Evolutionary conservation across 2,888 invertebrate species (phyloP).

Genomic region (Eilema depressum): DNA sequence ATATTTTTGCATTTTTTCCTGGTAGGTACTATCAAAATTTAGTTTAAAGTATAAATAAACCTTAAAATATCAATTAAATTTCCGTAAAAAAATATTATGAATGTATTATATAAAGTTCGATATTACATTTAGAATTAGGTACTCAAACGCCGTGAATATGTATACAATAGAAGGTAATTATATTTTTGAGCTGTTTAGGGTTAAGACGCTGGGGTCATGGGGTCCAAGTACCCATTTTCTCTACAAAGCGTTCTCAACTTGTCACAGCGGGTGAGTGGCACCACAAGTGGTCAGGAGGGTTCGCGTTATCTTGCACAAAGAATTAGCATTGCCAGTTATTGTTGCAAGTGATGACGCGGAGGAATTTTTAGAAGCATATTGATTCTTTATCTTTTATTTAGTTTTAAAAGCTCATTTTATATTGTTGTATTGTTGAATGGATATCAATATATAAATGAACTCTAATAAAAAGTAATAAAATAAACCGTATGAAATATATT

Average conservation of each 20-base stretch:
- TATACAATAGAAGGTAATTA: not conserved
- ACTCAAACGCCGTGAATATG: not conserved
- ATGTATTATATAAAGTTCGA: not conserved
- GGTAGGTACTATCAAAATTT: too few relatives aligned
- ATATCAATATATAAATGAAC: not conserved
- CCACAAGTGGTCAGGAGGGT: conserved; percentile 1
- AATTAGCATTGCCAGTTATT: not conserved
- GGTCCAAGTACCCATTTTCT: not conserved
- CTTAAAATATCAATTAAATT: too few relatives aligned
- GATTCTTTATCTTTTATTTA: not conserved
- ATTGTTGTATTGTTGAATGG: too few relatives aligned
- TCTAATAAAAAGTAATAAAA: not conserved
- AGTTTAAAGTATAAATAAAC: too few relatives aligned
- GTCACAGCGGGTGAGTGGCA: not conserved
- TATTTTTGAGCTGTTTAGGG: not conserved
- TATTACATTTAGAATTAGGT: not conserved
- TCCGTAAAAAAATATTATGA: too few relatives aligned
- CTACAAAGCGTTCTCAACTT: not conserved
- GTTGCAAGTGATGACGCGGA: not conserved
- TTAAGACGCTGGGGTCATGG: not conserved
- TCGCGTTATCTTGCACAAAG: not conserved
- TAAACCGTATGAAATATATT: not conserved
- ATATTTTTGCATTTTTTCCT: too few relatives aligned
- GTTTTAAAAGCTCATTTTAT: too few relatives aligned
- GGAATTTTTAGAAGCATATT: not conserved